Evolutionary conservation across 2,113 vertebrate genomes (phyloP).

Genomic region (Grammomys dolichurus): DNA sequence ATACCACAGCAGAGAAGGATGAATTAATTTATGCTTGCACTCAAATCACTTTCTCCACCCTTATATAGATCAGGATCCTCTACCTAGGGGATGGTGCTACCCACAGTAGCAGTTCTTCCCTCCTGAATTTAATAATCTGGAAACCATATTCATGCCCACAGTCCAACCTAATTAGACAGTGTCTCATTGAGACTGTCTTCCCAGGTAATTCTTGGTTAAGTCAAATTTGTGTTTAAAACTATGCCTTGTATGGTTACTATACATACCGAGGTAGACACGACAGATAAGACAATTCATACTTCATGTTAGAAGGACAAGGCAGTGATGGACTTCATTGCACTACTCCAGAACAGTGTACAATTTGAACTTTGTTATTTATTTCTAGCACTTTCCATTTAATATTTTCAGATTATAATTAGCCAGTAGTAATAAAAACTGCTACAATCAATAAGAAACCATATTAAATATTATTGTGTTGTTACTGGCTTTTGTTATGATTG

Average conservation of each 20-base stretch:
- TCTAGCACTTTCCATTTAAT: not conserved
- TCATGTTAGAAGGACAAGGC: not conserved
- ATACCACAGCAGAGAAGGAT: not conserved
- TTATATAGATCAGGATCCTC: not conserved
- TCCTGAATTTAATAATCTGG: not conserved
- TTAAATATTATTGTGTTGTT: conserved; percentile 41
- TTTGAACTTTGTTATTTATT: not conserved
- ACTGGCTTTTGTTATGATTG: not conserved
- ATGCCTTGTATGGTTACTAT: not conserved
- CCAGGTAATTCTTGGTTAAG: not conserved
- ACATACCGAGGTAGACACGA: not conserved
- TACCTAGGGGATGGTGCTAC: not conserved
- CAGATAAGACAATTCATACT: not conserved
- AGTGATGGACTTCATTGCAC: not conserved
- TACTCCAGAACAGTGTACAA: not conserved
- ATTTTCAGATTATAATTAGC: not conserved
- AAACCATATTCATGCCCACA: not conserved
- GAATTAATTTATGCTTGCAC: not conserved
- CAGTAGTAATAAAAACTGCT: not conserved
- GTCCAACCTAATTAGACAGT: not conserved
- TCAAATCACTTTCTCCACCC: not conserved
- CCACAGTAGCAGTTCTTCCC: not conserved
- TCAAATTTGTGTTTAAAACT: not conserved
- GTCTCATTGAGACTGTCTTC: not conserved
- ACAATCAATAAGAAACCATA: not conserved